phyloP scores from a whole-genome alignment of 2,113 vertebrate genomes.

The Heterotis niloticus region DNA sequence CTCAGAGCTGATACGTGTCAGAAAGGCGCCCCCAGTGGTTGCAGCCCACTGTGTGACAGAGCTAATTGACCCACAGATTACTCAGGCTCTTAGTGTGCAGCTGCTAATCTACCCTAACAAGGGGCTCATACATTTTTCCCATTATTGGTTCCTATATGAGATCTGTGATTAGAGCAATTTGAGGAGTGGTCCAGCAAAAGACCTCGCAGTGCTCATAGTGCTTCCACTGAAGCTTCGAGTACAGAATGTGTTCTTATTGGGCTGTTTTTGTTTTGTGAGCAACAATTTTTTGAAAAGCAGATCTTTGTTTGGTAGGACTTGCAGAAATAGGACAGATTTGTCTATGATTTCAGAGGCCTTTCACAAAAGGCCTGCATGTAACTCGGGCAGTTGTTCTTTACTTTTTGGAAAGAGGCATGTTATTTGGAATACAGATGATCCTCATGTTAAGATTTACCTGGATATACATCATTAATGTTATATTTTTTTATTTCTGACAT shows the following conservation, averaged over 20 bases:
- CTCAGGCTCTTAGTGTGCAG: constrained; percentile 54
- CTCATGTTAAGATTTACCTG: too few species aligned
- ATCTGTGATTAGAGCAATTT: constrained; percentile 19
- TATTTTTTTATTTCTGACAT: not conserved
- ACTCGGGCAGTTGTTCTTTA: not conserved
- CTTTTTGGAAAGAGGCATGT: too few species aligned
- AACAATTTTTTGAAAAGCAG: not conserved
- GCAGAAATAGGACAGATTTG: not conserved
- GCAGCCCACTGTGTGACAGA: constrained; percentile 14
- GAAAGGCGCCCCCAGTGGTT: not conserved
- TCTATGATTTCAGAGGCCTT: not conserved
- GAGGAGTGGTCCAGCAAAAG: not conserved
- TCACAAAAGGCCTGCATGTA: not conserved
- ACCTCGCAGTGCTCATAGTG: not conserved
- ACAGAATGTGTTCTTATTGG: not conserved
- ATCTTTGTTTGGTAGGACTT: not conserved
- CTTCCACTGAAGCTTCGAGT: not conserved
- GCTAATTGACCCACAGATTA: constrained; percentile 47
- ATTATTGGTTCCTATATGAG: constrained; percentile 54
- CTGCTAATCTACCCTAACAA: constrained; percentile 56
- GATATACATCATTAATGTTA: not conserved
- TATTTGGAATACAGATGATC: too few species aligned
- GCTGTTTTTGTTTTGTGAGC: not conserved
- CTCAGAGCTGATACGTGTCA: too few species aligned
- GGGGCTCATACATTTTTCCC: constrained; percentile 57